Conservation (phyloP, 1,140 invertebrate genomes). For the silkworm (Bombyx mori) region DNA sequence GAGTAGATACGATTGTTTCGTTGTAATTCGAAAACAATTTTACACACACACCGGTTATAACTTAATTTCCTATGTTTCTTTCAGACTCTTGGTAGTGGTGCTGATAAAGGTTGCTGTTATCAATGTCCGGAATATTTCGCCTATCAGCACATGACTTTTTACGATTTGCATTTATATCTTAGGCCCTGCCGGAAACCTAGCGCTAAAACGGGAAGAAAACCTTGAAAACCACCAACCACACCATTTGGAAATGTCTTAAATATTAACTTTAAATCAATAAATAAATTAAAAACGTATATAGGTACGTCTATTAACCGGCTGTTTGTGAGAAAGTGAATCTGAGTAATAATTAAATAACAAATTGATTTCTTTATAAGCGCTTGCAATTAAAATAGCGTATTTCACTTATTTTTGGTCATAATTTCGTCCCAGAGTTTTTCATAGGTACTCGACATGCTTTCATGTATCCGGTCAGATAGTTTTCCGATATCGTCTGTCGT, state of each 20-base stretch:
- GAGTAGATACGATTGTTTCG: too few species aligned
- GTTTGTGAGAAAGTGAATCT: too few species aligned
- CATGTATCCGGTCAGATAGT: conserved; percentile 76
- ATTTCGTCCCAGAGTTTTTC: conserved; percentile 77
- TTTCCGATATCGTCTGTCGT: conserved; percentile 78
- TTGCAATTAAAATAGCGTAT: too few species aligned
- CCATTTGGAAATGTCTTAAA: not conserved
- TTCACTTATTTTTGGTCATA: not conserved
- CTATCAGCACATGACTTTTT: conserved; percentile 47
- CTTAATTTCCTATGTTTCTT: conserved; percentile 12
- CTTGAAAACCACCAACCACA: not conserved
- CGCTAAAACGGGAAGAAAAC: conserved; percentile 31
- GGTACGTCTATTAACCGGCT: too few species aligned
- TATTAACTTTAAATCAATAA: not conserved
- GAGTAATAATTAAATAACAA: too few species aligned
- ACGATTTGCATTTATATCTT: conserved; percentile 33
- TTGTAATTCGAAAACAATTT: too few species aligned
- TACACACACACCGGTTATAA: too few species aligned
- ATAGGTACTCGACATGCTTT: conserved; percentile 75
- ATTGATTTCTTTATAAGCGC: too few species aligned
- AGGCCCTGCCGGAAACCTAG: conserved; percentile 25
- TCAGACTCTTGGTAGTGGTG: conserved; percentile 32
- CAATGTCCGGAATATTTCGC: conserved; percentile 48
- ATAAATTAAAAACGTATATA: too few species aligned
- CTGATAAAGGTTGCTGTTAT: conserved; percentile 27